Evolutionary conservation across 2,888 invertebrate species (phyloP).

Genomic region (Deilephila porcellus): DNA sequence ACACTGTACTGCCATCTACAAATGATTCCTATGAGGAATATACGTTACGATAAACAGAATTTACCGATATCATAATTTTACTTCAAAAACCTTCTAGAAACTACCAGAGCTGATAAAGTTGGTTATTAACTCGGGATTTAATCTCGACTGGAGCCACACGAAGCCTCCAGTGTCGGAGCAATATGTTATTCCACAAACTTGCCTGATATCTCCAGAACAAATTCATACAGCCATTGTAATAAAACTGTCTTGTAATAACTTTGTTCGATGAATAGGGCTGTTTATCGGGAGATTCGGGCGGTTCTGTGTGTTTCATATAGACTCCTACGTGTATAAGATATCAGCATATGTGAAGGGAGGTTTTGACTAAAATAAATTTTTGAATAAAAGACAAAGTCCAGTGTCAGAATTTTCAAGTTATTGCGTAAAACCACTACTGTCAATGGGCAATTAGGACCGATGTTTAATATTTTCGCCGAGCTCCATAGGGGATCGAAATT

Average conservation of each 20-base stretch:
- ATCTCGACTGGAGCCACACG: neutral
- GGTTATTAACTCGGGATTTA: neutral
- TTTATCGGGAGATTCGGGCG: neutral
- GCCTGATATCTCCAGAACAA: neutral
- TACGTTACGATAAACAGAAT: neutral
- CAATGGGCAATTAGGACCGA: no score
- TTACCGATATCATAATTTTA: neutral
- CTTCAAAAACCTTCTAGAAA: neutral
- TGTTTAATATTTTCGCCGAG: no score
- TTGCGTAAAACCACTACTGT: no score
- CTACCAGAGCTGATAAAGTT: constrained; percentile 5
- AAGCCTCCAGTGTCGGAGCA: neutral
- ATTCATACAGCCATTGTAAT: constrained; percentile 8
- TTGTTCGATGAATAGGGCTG: neutral
- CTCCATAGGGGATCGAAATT: no score
- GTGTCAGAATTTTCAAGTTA: no score
- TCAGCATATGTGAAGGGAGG: no score
- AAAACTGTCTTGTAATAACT: neutral
- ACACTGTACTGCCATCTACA: no score
- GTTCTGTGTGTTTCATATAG: neutral
- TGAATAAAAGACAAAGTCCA: no score
- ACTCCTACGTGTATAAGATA: no score
- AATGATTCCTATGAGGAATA: no score
- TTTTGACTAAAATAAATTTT: no score
- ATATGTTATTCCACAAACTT: constrained; percentile 16